Evolutionary conservation across 2,797 vertebrate genomes (phyloP).

Genomic region (Lutjanus campechanus): DNA sequence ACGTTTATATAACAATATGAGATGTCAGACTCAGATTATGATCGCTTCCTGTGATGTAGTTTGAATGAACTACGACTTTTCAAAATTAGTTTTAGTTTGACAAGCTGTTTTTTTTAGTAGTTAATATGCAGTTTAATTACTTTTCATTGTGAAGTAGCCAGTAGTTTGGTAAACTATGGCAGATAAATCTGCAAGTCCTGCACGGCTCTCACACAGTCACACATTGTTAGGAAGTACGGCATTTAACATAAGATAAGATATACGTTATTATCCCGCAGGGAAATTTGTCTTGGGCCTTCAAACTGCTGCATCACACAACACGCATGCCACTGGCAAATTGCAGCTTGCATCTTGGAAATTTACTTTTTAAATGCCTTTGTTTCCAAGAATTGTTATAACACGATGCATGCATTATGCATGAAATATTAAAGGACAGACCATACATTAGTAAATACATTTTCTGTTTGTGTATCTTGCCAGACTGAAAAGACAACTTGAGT

Average conservation of each 20-base stretch:
- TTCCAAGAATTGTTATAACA: background rate
- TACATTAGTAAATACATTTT: background rate
- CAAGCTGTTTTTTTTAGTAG: too few relatives aligned
- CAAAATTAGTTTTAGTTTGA: too few relatives aligned
- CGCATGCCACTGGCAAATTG: background rate
- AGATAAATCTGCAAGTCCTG: background rate
- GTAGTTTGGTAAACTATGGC: too few relatives aligned
- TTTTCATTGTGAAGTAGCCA: too few relatives aligned
- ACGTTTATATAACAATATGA: too few relatives aligned
- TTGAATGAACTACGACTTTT: too few relatives aligned
- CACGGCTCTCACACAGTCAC: background rate
- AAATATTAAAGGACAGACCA: background rate
- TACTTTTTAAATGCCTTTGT: background rate
- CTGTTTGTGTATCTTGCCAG: background rate
- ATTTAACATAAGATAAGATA: background rate
- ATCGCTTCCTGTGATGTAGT: too few relatives aligned
- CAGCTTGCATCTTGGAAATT: background rate
- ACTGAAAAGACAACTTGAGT: background rate
- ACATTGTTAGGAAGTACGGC: background rate
- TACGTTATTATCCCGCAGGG: too few relatives aligned
- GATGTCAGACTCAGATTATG: too few relatives aligned
- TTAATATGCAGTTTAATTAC: too few relatives aligned
- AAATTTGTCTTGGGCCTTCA: too few relatives aligned
- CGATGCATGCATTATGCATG: background rate
- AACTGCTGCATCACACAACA: too few relatives aligned